These are phyloP conservation scores for Gavialis gangeticus DNA, from an alignment of 2,113 vertebrate species.

Conservation along the genomic window DNA sequence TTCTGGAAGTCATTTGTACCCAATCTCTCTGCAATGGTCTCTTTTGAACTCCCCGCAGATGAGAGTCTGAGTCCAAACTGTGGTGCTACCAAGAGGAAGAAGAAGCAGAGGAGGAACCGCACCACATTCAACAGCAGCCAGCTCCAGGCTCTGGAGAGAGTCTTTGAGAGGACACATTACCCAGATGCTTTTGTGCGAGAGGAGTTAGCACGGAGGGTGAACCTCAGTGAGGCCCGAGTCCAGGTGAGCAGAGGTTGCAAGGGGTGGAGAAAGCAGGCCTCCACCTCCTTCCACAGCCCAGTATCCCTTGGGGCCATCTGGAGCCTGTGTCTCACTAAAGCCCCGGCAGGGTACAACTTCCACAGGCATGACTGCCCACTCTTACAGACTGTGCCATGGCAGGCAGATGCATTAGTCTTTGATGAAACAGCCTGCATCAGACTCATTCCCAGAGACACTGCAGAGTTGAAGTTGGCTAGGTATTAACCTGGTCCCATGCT, in stretches of 20 bases:
- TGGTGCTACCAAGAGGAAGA: conserved; percentile 78
- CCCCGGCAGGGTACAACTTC: accelerated
- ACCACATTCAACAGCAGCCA: conserved; percentile 90
- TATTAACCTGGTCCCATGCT: too few relatives aligned
- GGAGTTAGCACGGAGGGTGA: conserved; percentile 84
- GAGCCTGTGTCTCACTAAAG: background rate
- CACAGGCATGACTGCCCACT: background rate
- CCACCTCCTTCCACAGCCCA: background rate
- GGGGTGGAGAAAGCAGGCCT: background rate
- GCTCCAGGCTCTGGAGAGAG: conserved; percentile 85
- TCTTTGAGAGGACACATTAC: conserved; percentile 87
- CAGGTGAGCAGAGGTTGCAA: conserved; percentile 78
- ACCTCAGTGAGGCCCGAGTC: conserved; percentile 87
- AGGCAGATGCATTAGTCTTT: background rate
- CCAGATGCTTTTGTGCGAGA: conserved; percentile 85
- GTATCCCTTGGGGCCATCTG: background rate
- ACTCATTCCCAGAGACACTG: too few relatives aligned
- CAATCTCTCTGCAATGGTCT: background rate
- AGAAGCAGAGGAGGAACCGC: conserved; percentile 86
- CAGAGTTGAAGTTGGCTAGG: background rate
- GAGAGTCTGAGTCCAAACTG: conserved; percentile 77
- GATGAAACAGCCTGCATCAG: too few relatives aligned
- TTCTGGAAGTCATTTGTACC: background rate
- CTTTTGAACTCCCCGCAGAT: conserved; percentile 38
- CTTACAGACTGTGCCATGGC: background rate